phyloP scores from a whole-genome alignment of 1,140 invertebrate species.

The Dreissena rostriformis region DNA sequence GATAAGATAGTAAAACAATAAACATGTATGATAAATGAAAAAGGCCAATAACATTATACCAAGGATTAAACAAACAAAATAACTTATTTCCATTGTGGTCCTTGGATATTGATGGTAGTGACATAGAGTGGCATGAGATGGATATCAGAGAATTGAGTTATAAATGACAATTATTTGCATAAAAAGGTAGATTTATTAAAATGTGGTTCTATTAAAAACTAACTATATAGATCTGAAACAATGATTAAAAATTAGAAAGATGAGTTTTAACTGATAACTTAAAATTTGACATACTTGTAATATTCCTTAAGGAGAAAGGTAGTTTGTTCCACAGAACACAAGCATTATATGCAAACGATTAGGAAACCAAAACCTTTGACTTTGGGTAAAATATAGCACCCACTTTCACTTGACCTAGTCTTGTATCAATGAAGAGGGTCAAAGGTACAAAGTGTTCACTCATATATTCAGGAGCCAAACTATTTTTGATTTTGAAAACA shows the following conservation, averaged over 20 bases:
- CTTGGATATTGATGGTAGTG: conserved; percentile 7
- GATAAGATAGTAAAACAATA: no score
- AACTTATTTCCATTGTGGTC: background rate
- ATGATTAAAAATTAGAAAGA: background rate
- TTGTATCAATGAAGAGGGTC: background rate
- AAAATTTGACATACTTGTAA: no score
- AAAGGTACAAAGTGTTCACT: background rate
- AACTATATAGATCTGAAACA: background rate
- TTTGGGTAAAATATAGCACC: conserved; percentile 1
- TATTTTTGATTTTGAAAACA: conserved; percentile 25
- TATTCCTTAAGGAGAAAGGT: background rate
- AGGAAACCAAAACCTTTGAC: conserved; percentile 26
- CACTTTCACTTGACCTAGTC: conserved; percentile 10
- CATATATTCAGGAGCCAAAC: background rate
- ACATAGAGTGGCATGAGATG: background rate
- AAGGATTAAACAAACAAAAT: conserved; percentile 21
- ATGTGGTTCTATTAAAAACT: no score
- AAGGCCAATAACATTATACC: background rate
- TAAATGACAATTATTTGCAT: conserved; percentile 20
- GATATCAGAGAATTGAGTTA: background rate
- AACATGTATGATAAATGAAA: no score
- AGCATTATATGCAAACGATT: conserved; percentile 32
- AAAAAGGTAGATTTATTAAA: background rate
- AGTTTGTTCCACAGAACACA: conserved; percentile 25
- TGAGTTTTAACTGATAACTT: background rate